Conservation (phyloP, 53 echinoderm and acorn worm species). For the Temnopleurus reevesii region DNA sequence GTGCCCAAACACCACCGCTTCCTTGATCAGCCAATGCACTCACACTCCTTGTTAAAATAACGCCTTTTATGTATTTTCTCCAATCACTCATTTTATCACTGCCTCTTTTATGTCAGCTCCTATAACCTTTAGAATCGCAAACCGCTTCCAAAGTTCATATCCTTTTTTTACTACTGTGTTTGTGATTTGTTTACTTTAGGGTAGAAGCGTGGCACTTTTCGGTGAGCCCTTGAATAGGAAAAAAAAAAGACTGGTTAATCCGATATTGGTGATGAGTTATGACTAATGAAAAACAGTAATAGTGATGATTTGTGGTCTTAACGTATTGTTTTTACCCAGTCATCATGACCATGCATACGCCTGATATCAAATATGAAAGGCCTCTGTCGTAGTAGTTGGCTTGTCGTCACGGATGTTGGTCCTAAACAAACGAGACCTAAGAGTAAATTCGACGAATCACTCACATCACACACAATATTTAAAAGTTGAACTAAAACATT, state of each 20-base stretch:
- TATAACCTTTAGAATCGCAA: too few relatives aligned
- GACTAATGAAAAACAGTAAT: constrained; percentile 7
- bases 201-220: not conserved
- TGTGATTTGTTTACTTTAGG: not conserved
- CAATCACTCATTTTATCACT: constrained; percentile 30
- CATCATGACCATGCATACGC: not conserved
- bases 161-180: constrained; percentile 21
- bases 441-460: too few relatives aligned
- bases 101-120: too few relatives aligned
- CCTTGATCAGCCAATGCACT: not conserved
- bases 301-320: not conserved
- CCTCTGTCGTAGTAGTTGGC: too few relatives aligned
- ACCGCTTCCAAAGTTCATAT: not conserved
- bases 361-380: too few relatives aligned
- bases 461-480: too few relatives aligned
- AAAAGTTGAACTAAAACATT: too few relatives aligned
- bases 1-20: not conserved
- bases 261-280: not conserved
- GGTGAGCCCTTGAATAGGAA: constrained; percentile 4
- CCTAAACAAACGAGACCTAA: too few relatives aligned
- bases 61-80: constrained; percentile 28
- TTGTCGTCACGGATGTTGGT: too few relatives aligned
- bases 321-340: not conserved
- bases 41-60: not conserved
- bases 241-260: not conserved